Conservation (phyloP, 2,113 vertebrate species). For the Anser brachyrhynchus region DNA sequence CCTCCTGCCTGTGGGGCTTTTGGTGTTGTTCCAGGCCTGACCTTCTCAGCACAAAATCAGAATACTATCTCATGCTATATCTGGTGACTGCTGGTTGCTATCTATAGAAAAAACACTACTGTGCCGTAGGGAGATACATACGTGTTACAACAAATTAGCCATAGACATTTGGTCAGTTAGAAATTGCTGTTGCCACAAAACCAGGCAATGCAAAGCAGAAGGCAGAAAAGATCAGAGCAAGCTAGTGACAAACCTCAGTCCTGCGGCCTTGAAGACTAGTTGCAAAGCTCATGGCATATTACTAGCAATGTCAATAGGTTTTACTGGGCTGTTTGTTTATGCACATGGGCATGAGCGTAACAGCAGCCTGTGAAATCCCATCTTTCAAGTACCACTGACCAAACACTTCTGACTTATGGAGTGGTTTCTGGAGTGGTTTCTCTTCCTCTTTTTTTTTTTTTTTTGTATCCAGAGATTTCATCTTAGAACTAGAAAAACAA, state of each 20-base stretch:
- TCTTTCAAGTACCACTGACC: fast-evolving
- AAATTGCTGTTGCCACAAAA: background rate
- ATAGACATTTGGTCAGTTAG: background rate
- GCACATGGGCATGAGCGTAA: background rate
- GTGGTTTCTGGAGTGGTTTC: too few species aligned
- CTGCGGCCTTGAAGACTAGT: background rate
- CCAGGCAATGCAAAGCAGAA: background rate
- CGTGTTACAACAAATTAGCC: background rate
- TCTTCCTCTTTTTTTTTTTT: background rate
- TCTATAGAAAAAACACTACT: background rate
- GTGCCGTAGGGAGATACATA: background rate
- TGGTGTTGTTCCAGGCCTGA: background rate
- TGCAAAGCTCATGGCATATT: background rate
- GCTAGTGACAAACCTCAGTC: background rate
- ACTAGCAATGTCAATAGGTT: background rate
- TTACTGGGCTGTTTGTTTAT: background rate
- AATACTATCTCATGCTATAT: background rate
- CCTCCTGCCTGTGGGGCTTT: background rate
- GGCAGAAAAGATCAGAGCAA: background rate
- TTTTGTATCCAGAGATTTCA: background rate
- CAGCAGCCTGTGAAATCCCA: background rate
- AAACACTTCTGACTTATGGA: background rate
- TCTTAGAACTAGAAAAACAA: background rate
- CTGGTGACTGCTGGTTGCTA: background rate
- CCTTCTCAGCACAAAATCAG: background rate